Conservation (phyloP, 1,140 invertebrate genomes). For the Philopotamus ludificatus region DNA sequence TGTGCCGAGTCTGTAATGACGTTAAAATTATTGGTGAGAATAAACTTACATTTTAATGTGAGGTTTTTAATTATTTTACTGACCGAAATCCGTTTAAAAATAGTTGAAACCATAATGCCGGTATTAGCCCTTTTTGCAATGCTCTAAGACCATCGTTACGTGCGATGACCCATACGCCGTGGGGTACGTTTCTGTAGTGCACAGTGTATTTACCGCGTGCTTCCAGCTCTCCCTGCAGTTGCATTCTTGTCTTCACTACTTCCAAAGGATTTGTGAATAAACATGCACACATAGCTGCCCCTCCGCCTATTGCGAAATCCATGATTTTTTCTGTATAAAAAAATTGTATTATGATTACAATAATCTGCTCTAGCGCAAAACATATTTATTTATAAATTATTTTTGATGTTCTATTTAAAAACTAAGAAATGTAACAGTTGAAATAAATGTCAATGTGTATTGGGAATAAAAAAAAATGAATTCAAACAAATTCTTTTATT, state of each 20-base stretch:
- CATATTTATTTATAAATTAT: too few relatives aligned
- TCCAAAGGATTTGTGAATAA: slow-evolving; percentile 73
- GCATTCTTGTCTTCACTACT: slow-evolving; percentile 78
- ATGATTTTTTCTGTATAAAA: background rate
- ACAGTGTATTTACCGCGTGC: slow-evolving; percentile 57
- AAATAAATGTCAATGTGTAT: too few relatives aligned
- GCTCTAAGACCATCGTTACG: slow-evolving; percentile 59
- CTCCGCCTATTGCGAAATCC: slow-evolving; percentile 55
- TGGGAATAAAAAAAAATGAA: too few relatives aligned
- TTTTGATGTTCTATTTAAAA: too few relatives aligned
- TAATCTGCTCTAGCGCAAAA: too few relatives aligned
- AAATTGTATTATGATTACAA: too few relatives aligned
- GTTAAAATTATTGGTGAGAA: background rate
- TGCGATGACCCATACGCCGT: slow-evolving; percentile 56
- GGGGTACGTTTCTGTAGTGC: slow-evolving; percentile 63
- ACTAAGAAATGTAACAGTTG: too few relatives aligned
- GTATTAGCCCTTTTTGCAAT: slow-evolving; percentile 79
- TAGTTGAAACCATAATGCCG: slow-evolving; percentile 66
- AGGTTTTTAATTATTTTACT: background rate
- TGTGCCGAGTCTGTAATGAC: slow-evolving; percentile 60
- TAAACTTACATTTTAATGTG: background rate
- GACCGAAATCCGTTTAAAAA: slow-evolving; percentile 51
- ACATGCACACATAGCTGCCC: slow-evolving; percentile 58
- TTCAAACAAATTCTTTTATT: too few relatives aligned
- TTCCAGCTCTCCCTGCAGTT: slow-evolving; percentile 78